Evolutionary conservation across 2,113 vertebrate species (phyloP).

Genomic region (Tragelaphus scriptus): DNA sequence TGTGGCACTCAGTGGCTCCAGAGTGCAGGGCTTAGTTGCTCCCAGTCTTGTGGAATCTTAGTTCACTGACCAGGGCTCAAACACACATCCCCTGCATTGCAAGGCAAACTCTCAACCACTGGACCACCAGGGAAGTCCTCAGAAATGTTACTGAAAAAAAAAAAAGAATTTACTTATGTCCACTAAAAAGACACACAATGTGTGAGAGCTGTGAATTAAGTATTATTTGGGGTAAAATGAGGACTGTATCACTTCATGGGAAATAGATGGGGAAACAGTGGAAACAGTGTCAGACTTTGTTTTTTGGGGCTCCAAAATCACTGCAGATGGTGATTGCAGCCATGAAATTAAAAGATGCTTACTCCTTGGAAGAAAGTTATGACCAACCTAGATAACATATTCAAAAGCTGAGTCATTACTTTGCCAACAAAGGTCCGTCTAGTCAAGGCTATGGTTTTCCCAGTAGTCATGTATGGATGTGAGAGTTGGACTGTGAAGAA

Average conservation of each 20-base stretch:
- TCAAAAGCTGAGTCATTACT: no score
- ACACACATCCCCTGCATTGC: not conserved
- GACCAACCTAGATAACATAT: no score
- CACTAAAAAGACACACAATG: not conserved
- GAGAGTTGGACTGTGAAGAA: no score
- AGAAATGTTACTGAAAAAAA: not conserved
- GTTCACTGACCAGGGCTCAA: not conserved
- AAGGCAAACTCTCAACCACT: not conserved
- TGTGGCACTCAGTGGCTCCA: not conserved
- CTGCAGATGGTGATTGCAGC: no score
- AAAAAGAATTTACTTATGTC: not conserved
- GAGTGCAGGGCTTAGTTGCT: not conserved
- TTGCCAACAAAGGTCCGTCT: no score
- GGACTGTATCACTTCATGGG: not conserved
- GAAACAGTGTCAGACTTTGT: no score
- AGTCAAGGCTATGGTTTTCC: no score
- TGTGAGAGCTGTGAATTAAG: not conserved
- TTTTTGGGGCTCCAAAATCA: no score
- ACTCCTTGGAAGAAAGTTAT: no score
- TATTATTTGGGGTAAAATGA: not conserved
- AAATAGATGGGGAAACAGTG: no score
- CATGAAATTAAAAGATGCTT: no score
- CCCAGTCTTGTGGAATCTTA: not conserved
- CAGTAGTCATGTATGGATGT: no score
- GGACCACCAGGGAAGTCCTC: not conserved